Base-by-base conservation (phyloP, 2,113 vertebrate species). In the Corydoras maculifer region DNA sequence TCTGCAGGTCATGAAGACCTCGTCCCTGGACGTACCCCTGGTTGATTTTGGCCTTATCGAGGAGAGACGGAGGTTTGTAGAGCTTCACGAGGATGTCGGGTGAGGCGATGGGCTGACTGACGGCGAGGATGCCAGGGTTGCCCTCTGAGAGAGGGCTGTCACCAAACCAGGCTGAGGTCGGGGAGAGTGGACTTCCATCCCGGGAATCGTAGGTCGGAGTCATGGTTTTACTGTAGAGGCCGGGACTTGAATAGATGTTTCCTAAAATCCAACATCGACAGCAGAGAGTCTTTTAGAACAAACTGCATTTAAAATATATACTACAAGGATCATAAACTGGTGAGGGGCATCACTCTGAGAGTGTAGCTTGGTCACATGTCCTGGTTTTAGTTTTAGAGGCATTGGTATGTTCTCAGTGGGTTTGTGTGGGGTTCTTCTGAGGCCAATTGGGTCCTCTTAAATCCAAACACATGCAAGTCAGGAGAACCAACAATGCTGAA, bases 31-130 rank as follows among this genome's bases (percentile, higher is more conserved):
- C 93, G 92, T 89, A 98, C 96, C 97, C 97, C 83, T 98, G 95
- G 88, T 99, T 99, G 84, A 93, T 99, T 89, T 98, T 98, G 81
- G 97, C 97, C 88, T 99, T 99, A 82, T 99, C 97, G 68, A 99
- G 86, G 74, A 99, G 92, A 3, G 94, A 92, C 83, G 98, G 97
- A 1, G 95, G 94, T 87, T 97, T 98, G 90, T 98, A 99, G 84
- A 99, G 91, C 86, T 97, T 98, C 48, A 90, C 91, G 85, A 99
- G 73, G 82, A 96, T 90, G 79, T 99, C 97, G 0, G 96, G 97
- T 63, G 96, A 97, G 58, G 93, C 91, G 88, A 98, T 87, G 7
- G 96, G 93, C 83, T 98, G 97, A 87, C 95, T 98, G 74, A 98
- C 93, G 0, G 96, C 97, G 64, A 99, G 94, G 86, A 98, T 95